Percentiles rank a stretch among this genome's conserved stretches.
Conservation (phyloP, 2,797 vertebrate genomes). For the Gymnocypris eckloni region DNA sequence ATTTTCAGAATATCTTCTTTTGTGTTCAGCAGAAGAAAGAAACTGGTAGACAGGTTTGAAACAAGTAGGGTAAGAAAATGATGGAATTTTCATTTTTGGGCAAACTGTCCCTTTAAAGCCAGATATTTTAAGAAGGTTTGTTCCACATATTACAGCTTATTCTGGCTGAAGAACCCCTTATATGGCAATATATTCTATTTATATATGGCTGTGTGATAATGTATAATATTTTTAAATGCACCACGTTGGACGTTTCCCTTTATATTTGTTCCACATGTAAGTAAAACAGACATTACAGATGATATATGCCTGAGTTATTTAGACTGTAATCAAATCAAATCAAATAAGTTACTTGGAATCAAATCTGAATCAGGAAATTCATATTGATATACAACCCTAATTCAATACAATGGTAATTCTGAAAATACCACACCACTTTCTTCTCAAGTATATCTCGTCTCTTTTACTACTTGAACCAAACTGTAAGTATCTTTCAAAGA, state of each 20-base stretch:
- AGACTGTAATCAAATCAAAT: neutral
- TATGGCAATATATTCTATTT: neutral
- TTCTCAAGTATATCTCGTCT: neutral
- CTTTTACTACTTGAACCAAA: neutral
- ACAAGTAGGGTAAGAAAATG: too few relatives aligned
- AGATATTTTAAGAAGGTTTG: neutral
- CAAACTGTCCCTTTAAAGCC: neutral
- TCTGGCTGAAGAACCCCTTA: neutral
- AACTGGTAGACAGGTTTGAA: too few relatives aligned
- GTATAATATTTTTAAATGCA: neutral
- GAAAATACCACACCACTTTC: neutral
- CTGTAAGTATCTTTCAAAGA: slow-evolving; percentile 7
- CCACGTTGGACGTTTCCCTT: neutral
- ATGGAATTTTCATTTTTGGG: too few relatives aligned
- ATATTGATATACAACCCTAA: neutral
- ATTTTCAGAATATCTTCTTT: too few relatives aligned
- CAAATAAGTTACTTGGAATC: neutral
- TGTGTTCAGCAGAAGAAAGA: too few relatives aligned
- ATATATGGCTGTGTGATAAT: neutral
- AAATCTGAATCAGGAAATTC: neutral
- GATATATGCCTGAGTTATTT: neutral
- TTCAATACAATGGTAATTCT: neutral
- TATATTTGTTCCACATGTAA: neutral
- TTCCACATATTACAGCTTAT: neutral
- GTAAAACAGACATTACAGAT: neutral